Conservation (phyloP, 2,888 invertebrate genomes). For the Ornithoptera priamus region DNA sequence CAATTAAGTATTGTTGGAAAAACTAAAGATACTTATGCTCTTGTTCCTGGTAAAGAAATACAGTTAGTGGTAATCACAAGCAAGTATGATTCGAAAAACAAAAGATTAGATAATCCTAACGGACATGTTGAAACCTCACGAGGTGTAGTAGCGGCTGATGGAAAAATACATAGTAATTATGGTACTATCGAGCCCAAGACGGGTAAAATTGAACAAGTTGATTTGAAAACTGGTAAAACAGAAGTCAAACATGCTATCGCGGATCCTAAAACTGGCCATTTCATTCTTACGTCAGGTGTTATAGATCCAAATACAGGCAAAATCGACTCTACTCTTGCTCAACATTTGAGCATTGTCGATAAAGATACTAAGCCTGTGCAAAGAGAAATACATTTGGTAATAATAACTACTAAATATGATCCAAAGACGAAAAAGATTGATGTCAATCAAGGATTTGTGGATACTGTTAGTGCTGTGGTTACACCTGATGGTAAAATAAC, state of each 20-base stretch:
- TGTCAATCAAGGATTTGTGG: slow-evolving; percentile 64
- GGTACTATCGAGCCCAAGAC: slow-evolving; percentile 79
- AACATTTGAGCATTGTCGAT: slow-evolving; percentile 77
- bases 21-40: slow-evolving; percentile 52
- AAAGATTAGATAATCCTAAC: slow-evolving; percentile 78
- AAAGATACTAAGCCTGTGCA: slow-evolving; percentile 65
- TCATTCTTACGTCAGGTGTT: slow-evolving; percentile 76
- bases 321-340: slow-evolving; percentile 74
- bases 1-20: slow-evolving; percentile 65
- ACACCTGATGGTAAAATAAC: slow-evolving; percentile 73
- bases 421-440: slow-evolving; percentile 76
- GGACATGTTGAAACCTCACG: slow-evolving; percentile 76
- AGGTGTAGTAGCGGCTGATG: slow-evolving; percentile 68
- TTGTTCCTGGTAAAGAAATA: slow-evolving; percentile 65
- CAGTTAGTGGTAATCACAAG: slow-evolving; percentile 74
- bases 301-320: slow-evolving; percentile 81
- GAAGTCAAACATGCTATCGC: slow-evolving; percentile 79
- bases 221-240: slow-evolving; percentile 78
- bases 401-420: slow-evolving; percentile 81
- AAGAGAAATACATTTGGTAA: slow-evolving; percentile 79
- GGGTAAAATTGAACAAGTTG: slow-evolving; percentile 77
- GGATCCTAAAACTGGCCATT: slow-evolving; percentile 78
- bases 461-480: slow-evolving; percentile 81
- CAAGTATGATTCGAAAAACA: slow-evolving; percentile 80
- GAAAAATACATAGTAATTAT: slow-evolving; percentile 77